phyloP scores from a whole-genome alignment of 1,140 invertebrate species.

The Nasonia vitripennis region DNA sequence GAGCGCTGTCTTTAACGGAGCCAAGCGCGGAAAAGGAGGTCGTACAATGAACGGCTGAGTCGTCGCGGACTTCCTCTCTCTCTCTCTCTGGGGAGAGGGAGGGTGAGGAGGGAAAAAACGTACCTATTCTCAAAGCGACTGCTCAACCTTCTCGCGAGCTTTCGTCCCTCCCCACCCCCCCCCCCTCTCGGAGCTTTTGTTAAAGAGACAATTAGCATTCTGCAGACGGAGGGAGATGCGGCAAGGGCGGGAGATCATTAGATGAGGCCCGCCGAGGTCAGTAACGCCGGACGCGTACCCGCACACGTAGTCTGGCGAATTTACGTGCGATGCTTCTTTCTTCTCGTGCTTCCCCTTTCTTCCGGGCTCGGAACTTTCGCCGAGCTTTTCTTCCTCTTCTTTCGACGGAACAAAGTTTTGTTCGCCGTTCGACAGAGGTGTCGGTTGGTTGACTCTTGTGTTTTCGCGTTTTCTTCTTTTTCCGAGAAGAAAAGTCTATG shows the following conservation, averaged over 20 bases:
- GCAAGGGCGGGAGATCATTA: not conserved
- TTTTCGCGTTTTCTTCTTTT: too few species aligned
- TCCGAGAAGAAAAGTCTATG: too few species aligned
- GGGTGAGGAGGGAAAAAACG: not conserved
- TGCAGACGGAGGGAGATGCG: not conserved
- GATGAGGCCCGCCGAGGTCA: not conserved
- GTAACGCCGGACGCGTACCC: not conserved
- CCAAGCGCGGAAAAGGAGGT: not conserved
- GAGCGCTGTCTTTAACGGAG: not conserved
- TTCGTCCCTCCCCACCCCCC: too few species aligned
- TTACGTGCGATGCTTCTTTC: not conserved
- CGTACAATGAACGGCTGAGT: not conserved
- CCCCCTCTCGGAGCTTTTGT: not conserved
- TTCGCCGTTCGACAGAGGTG: too few species aligned
- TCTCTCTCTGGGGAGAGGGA: not conserved
- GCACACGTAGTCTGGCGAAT: not conserved
- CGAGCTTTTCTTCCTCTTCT: not conserved
- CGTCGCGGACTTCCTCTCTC: not conserved
- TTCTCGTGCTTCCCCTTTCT: not conserved
- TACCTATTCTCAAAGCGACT: not conserved
- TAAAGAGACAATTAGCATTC: constrained; percentile 13
- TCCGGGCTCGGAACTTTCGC: not conserved
- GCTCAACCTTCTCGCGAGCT: not conserved
- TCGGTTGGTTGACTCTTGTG: too few species aligned
- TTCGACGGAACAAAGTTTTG: too few species aligned